Conservation (phyloP, 37 sponge, comb jelly and placozoan genomes). For the Halisarca cf. caerulea region DNA sequence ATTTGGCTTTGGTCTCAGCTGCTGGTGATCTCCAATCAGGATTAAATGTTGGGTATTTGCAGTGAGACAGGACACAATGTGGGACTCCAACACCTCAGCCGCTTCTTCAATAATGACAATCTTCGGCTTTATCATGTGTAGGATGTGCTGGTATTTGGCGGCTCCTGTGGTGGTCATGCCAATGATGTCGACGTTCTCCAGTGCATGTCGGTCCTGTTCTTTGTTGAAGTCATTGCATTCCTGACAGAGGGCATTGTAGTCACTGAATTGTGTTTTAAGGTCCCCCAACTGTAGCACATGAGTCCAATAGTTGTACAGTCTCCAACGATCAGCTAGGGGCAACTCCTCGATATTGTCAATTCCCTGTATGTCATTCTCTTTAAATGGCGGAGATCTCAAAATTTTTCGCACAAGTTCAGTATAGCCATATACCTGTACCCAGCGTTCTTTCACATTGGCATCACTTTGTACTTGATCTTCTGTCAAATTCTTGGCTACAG, state of each 20-base stretch:
- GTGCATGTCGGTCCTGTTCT: constrained; percentile 32
- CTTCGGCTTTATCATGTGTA: constrained; percentile 75
- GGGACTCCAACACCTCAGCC: constrained; percentile 92
- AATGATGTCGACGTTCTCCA: constrained; percentile 59
- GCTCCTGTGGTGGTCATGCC: constrained; percentile 97
- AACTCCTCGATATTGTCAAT: constrained; percentile 43
- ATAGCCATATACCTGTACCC: background rate
- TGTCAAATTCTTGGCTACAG: background rate
- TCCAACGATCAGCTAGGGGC: constrained; percentile 25
- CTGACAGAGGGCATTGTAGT: constrained; percentile 23
- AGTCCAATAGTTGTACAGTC: constrained; percentile 75
- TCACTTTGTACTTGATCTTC: background rate
- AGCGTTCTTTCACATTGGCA: background rate
- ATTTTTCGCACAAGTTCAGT: background rate
- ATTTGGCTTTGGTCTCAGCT: constrained; percentile 86
- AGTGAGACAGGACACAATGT: constrained; percentile 79
- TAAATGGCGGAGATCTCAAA: constrained; percentile 26
- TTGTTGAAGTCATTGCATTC: constrained; percentile 29
- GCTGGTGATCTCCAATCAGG: constrained; percentile 97
- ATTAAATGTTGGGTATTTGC: constrained; percentile 85
- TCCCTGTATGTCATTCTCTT: constrained; percentile 21
- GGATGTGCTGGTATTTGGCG: constrained; percentile 77
- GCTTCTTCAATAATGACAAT: constrained; percentile 94
- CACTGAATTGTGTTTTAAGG: background rate
- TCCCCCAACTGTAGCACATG: background rate